phyloP scores from a whole-genome alignment of 2,113 vertebrate species.

The Solea senegalensis region DNA sequence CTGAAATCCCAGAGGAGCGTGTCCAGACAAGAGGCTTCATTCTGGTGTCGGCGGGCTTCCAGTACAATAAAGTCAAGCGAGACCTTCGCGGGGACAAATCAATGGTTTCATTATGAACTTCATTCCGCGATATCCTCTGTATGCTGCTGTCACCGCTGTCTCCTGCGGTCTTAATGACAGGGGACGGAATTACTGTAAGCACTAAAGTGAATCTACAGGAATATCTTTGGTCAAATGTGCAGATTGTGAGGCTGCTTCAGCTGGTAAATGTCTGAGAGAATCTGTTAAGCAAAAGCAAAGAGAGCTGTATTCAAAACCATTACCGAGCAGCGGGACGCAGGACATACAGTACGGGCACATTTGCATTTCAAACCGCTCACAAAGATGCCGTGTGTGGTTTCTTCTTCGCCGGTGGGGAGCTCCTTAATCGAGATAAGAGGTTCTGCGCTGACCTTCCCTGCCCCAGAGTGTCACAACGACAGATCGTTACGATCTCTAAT shows the following conservation, averaged over 20 bases:
- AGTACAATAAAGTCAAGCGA: slow-evolving; percentile 57
- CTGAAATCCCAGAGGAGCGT: slow-evolving; percentile 46
- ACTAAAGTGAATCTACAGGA: no score
- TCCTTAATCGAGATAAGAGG: slow-evolving; percentile 56
- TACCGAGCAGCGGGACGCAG: slow-evolving; percentile 29
- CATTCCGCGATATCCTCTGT: slow-evolving; percentile 51
- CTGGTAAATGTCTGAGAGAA: no score
- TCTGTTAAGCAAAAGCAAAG: no score
- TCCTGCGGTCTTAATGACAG: slow-evolving; percentile 38
- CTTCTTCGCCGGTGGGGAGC: slow-evolving; percentile 19
- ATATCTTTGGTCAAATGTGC: no score
- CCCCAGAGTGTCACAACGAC: slow-evolving; percentile 46
- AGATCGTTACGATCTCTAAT: slow-evolving; percentile 72
- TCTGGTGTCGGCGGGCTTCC: slow-evolving; percentile 54
- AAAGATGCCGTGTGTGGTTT: neutral
- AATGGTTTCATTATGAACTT: slow-evolving; percentile 73
- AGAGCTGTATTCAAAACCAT: neutral
- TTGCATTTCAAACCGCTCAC: slow-evolving; percentile 34
- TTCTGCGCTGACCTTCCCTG: slow-evolving; percentile 56
- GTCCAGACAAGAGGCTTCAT: slow-evolving; percentile 50
- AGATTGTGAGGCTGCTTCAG: no score
- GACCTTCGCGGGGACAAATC: slow-evolving; percentile 59
- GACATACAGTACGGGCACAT: neutral
- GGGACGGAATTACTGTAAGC: no score
- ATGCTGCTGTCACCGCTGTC: slow-evolving; percentile 21